Percentiles rank a stretch among this genome's conserved stretches.
Conservation (phyloP, 2,797 vertebrate species). For the Triplophysa yarkandensis region DNA sequence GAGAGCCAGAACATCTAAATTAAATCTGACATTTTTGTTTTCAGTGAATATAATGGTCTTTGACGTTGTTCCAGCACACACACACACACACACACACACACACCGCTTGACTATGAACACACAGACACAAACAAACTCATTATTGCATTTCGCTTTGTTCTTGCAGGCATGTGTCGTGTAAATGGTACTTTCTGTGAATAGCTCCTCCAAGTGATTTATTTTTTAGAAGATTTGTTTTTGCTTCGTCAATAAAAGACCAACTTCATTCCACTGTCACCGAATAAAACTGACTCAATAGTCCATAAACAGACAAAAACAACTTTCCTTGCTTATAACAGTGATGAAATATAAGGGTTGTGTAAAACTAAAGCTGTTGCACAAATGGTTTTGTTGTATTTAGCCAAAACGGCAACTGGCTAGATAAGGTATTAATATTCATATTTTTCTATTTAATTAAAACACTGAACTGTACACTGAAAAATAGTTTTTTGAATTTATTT, state of each 20-base stretch:
- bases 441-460: too few species aligned
- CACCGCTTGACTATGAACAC: neutral
- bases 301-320: neutral
- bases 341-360: neutral
- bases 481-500: too few species aligned
- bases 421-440: too few species aligned
- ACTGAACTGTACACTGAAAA: too few species aligned
- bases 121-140: neutral
- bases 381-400: too few species aligned
- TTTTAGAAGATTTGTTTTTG: constrained; percentile 1
- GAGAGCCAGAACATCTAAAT: constrained; percentile 10
- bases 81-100: neutral
- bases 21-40: neutral
- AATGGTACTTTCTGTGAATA: neutral
- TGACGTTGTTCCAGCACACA: neutral
- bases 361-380: neutral
- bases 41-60: neutral
- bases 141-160: neutral
- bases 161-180: neutral
- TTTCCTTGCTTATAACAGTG: constrained; percentile 6
- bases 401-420: too few species aligned
- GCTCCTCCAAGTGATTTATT: constrained; percentile 28
- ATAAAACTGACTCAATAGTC: constrained; percentile 2
- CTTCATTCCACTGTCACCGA: neutral
- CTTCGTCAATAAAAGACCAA: constrained; percentile 6